Conservation (phyloP, 2,113 vertebrate genomes). For the Todiramphus chloris region DNA sequence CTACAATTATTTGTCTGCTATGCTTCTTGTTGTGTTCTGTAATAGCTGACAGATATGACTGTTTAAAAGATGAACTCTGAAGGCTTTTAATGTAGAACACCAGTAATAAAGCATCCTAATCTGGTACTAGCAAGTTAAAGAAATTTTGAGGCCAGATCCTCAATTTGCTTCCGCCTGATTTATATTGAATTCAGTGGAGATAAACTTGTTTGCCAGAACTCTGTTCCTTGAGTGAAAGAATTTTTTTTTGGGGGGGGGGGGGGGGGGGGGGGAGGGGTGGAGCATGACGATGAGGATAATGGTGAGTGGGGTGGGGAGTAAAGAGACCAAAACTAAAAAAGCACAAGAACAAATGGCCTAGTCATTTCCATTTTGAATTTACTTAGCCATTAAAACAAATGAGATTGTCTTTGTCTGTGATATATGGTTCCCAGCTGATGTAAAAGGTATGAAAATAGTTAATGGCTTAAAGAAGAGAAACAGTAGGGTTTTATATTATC, state of each 20-base stretch:
- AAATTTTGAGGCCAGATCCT: not conserved
- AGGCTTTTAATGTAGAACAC: not conserved
- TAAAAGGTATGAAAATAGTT: constrained; percentile 44
- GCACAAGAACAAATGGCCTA: constrained; percentile 16
- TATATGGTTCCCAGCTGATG: constrained; percentile 48
- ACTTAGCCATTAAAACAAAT: constrained; percentile 52
- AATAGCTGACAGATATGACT: not conserved
- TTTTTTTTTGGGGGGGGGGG: not conserved
- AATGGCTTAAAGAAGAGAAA: constrained; percentile 50
- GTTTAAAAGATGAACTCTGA: not conserved
- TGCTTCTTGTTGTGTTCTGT: not conserved
- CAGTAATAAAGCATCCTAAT: not conserved
- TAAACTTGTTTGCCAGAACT: not conserved
- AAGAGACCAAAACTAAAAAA: not conserved
- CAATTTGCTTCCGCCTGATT: not conserved
- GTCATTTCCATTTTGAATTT: constrained; percentile 60
- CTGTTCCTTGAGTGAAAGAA: not conserved
- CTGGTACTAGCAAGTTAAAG: not conserved
- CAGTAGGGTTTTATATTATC: constrained; percentile 14
- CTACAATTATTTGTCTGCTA: not conserved
- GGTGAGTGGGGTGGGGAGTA: not conserved
- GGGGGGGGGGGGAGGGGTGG: not conserved
- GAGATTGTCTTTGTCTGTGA: constrained; percentile 51
- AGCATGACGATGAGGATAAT: not conserved
- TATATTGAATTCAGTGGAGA: not conserved